phyloP scores from a whole-genome alignment of 2,888 invertebrate genomes.

The Allophyes oxyacanthae region DNA sequence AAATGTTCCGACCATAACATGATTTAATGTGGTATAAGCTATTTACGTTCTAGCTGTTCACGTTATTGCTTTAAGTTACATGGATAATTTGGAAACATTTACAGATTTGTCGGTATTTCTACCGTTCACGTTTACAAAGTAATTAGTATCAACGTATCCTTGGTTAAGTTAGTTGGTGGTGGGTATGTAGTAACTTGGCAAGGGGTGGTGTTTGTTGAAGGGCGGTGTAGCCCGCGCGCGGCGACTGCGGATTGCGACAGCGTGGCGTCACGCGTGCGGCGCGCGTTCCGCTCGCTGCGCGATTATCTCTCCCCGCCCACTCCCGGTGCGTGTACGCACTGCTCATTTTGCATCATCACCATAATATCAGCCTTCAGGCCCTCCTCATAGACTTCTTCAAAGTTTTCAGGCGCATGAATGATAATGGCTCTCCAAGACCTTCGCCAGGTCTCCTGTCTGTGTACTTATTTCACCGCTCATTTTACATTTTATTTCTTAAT shows the following conservation, averaged over 20 bases:
- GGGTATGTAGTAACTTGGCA: conserved; percentile 50
- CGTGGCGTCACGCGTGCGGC: conserved; percentile 78
- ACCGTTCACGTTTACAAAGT: conserved; percentile 5
- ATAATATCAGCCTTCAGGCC: conserved; percentile 14
- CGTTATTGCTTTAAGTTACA: conserved; percentile 15
- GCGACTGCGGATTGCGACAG: conserved; percentile 49
- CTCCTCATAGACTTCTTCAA: neutral
- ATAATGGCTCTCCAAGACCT: too few species aligned
- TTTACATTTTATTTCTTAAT: conserved; percentile 17
- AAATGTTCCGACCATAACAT: conserved; percentile 24
- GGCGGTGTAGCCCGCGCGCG: conserved; percentile 50
- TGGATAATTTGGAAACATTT: conserved; percentile 22
- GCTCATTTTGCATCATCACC: conserved; percentile 31
- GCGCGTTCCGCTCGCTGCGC: conserved; percentile 79
- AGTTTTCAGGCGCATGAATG: conserved; percentile 30
- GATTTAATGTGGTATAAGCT: conserved; percentile 26
- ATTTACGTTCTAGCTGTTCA: conserved; percentile 17
- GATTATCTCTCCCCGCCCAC: conserved; percentile 67
- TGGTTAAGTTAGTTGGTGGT: conserved; percentile 37
- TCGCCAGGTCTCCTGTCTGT: too few species aligned
- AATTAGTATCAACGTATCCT: neutral
- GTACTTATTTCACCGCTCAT: conserved; percentile 15
- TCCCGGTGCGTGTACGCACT: conserved; percentile 74
- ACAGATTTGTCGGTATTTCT: conserved; percentile 26
- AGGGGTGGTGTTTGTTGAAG: conserved; percentile 76